These are phyloP conservation scores for Gisinianus flammeolus DNA, from an alignment of 2,888 invertebrate species.

Conservation along the genomic window DNA sequence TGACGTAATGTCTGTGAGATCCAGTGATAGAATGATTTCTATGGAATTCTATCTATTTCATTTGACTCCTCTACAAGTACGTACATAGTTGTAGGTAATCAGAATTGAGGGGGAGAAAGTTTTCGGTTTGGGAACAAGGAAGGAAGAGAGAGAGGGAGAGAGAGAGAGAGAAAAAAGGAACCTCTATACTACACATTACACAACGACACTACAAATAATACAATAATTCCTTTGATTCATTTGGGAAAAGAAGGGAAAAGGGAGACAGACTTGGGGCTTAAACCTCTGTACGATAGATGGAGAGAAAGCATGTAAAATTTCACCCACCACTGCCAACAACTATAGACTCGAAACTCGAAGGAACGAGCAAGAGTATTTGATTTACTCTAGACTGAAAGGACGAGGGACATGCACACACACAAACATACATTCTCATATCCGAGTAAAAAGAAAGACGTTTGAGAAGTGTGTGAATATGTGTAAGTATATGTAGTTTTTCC, in stretches of 20 bases:
- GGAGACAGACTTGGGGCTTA: too few relatives aligned
- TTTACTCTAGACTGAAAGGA: neutral
- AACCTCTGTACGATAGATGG: too few relatives aligned
- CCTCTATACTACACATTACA: neutral
- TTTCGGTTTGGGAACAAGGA: neutral
- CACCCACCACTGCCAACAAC: neutral
- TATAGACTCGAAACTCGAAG: neutral
- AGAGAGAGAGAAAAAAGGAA: neutral
- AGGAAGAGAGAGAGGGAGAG: neutral
- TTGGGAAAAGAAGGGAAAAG: neutral
- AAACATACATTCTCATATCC: neutral
- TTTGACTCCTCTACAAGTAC: too few relatives aligned
- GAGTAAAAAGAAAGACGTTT: neutral
- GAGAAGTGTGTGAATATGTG: neutral
- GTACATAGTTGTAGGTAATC: too few relatives aligned
- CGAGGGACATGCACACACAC: neutral
- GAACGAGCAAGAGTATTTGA: neutral
- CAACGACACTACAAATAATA: neutral
- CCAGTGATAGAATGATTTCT: too few relatives aligned
- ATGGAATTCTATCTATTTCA: too few relatives aligned
- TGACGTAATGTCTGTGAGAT: too few relatives aligned
- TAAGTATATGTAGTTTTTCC: slow-evolving; percentile 3
- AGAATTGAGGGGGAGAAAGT: too few relatives aligned
- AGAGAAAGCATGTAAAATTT: neutral
- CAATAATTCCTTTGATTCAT: neutral